phyloP scores from a whole-genome alignment of 2,113 vertebrate species.

The Galbula dea region DNA sequence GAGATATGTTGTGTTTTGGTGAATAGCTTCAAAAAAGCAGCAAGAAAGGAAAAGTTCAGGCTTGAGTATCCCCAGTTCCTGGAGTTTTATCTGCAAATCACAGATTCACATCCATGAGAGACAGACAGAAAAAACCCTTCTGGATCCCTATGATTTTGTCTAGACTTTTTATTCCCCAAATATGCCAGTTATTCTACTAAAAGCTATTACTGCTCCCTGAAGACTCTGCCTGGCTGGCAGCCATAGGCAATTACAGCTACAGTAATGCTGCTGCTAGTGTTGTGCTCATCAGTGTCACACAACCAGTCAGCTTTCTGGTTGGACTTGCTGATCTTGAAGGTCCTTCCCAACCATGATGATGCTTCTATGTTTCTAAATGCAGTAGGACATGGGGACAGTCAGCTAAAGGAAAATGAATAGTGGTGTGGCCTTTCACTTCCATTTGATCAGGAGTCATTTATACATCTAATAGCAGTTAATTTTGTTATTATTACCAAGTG shows the following conservation, averaged over 20 bases:
- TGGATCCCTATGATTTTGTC: background rate
- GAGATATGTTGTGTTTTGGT: no score
- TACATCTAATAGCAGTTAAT: background rate
- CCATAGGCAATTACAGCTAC: background rate
- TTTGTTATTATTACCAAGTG: background rate
- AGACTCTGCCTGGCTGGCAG: background rate
- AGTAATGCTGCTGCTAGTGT: background rate
- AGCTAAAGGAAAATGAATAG: background rate
- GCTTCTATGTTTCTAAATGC: no score
- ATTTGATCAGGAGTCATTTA: background rate
- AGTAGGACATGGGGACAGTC: background rate
- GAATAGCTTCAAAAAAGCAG: background rate
- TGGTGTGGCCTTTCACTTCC: background rate
- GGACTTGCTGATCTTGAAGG: no score
- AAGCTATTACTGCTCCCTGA: background rate
- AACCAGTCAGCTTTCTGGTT: no score
- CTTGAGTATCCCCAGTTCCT: background rate
- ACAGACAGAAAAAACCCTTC: background rate
- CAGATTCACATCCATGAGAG: background rate
- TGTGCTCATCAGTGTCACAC: accelerated
- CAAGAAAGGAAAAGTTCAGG: background rate
- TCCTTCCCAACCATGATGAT: no score
- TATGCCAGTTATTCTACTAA: background rate
- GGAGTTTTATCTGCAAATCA: background rate
- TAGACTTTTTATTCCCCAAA: background rate